Conservation (phyloP, 2,888 invertebrate species). For the Ephialtes manifestator region DNA sequence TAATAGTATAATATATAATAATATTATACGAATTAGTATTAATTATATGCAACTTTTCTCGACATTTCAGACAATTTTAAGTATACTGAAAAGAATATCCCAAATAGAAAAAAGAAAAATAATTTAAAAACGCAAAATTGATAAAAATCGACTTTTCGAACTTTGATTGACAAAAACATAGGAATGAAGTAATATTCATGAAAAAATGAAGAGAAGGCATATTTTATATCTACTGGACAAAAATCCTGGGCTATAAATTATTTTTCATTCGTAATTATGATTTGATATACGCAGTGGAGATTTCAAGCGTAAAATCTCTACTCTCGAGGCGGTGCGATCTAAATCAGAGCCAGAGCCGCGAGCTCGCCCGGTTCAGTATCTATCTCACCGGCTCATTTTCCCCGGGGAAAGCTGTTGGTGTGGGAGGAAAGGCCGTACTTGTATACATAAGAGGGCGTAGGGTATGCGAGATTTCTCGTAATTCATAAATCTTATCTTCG, state of each 20-base stretch:
- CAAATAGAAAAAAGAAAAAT: too few relatives aligned
- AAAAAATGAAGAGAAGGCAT: not conserved
- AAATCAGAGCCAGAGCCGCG: conserved; percentile 61
- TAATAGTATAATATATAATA: too few relatives aligned
- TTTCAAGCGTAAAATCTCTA: conserved; percentile 64
- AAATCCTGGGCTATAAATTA: conserved; percentile 56
- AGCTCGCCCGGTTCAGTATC: conserved; percentile 31
- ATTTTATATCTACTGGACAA: conserved; percentile 25
- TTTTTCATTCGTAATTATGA: conserved; percentile 65
- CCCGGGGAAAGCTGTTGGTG: conserved; percentile 51
- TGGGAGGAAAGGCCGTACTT: conserved; percentile 44
- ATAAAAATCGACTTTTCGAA: too few relatives aligned
- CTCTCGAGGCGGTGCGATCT: conserved; percentile 53
- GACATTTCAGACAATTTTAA: too few relatives aligned
- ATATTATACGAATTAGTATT: too few relatives aligned
- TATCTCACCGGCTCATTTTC: conserved; percentile 59
- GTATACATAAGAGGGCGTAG: conserved; percentile 20
- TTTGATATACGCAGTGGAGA: conserved; percentile 65
- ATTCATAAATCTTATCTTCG: conserved; percentile 67
- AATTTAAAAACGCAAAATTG: too few relatives aligned
- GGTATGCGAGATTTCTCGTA: conserved; percentile 61
- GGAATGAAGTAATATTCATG: too few relatives aligned
- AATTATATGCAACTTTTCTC: too few relatives aligned
- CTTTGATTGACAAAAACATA: too few relatives aligned
- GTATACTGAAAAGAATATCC: too few relatives aligned